Base-by-base conservation (phyloP, 1,140 invertebrate species). In the Radopholus similis region DNA sequence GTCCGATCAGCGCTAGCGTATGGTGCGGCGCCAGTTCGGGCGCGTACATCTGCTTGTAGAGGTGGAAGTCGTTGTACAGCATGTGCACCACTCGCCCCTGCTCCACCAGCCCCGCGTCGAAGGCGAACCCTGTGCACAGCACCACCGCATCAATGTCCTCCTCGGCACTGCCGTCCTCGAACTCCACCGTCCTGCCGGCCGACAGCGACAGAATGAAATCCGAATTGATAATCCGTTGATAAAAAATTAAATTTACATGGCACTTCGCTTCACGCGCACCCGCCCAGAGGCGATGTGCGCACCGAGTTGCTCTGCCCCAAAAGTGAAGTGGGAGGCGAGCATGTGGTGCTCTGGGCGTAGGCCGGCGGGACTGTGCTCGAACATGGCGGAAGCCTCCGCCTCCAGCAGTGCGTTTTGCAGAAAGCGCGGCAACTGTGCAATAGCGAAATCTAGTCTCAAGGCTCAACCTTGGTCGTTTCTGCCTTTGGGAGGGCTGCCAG, bases 1-100 rank as follows among this genome's bases (percentile, higher is more conserved):
- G 67, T 64, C 69, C 69, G 37, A 71, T 42, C 18, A 71, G 18
- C 28, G 67, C 69, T n/a, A 71, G 35, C 28, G 70, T 71, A 42
- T 70, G 69, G 18, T 70, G 69, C 18, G 54, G 37, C 40, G 37
- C 18, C 21, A 71, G 51, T 21, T 60, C 56, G 11, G 69, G 69
- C 28, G 58, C 28, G 40, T 59, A 70, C 67, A 70, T 70, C 13
- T 70, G 66, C 26, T 70, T 44, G 13, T 70, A 70, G 37, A 71
- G 35, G 23, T 70, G 49, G 34, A 71, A 59, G 30, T 71, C 69
- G 40, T 70, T 63, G 32, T 71, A 26, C 23, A 47, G 26, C n/a
- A 58, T 49, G 21, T 35, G 4, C 30, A 71, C 26, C 34, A 69
- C 23, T 35, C 49, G 38, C 2, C 69, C 69, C 9, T 70, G 23